phyloP scores from a whole-genome alignment of 2,113 vertebrate genomes.

The Eretmochelys imbricata region DNA sequence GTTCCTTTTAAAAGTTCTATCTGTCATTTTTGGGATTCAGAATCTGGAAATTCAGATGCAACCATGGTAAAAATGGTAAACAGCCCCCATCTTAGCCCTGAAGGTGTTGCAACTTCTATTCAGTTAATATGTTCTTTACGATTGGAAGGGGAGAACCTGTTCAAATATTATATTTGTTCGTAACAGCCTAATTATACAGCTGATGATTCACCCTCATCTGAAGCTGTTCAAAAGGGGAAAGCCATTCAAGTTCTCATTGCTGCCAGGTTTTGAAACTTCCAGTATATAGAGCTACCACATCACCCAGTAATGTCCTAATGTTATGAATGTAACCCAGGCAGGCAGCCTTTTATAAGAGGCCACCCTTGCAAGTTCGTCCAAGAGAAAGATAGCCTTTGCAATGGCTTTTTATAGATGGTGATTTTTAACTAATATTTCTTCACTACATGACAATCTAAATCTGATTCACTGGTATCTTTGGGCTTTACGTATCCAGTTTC shows the following conservation, averaged over 20 bases:
- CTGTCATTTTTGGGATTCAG: not conserved
- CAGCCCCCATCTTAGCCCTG: not conserved
- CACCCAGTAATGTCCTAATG: slow-evolving; percentile 34
- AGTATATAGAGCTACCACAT: not conserved
- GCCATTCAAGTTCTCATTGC: not conserved
- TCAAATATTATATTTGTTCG: slow-evolving; percentile 31
- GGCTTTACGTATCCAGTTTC: slow-evolving; percentile 58
- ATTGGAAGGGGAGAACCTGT: not conserved
- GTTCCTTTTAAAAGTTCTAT: not conserved
- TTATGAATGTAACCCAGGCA: not conserved
- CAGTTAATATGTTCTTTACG: not conserved
- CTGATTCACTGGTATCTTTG: slow-evolving; percentile 43
- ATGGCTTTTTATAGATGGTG: slow-evolving; percentile 51
- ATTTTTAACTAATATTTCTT: slow-evolving; percentile 58
- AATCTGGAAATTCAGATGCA: not conserved
- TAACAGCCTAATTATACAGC: not conserved
- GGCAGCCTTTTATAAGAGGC: slow-evolving; percentile 25
- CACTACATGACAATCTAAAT: slow-evolving; percentile 48
- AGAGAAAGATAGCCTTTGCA: not conserved
- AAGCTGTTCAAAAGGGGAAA: slow-evolving; percentile 4
- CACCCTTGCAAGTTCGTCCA: slow-evolving; percentile 39
- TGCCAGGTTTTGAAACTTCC: slow-evolving; percentile 1
- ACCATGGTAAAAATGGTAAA: not conserved
- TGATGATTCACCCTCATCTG: slow-evolving; percentile 19
- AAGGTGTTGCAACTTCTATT: not conserved